phyloP scores from a whole-genome alignment of 2,113 vertebrate species.

The Sapayoa aenigma region DNA sequence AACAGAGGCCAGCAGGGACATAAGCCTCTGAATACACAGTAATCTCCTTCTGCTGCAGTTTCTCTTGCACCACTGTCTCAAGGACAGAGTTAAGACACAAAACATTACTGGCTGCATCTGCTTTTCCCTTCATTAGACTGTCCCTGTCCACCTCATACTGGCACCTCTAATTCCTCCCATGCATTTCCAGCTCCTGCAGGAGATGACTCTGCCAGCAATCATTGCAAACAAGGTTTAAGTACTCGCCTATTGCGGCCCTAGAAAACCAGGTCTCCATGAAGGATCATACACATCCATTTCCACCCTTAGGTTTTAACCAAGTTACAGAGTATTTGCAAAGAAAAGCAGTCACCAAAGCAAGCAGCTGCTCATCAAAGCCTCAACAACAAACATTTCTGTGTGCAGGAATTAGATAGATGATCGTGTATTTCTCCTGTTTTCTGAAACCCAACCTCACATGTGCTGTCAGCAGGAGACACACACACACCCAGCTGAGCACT shows the following conservation, averaged over 20 bases:
- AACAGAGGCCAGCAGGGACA: not conserved
- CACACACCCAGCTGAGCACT: rapidly evolving
- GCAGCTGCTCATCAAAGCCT: not conserved
- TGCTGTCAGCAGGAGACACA: not conserved
- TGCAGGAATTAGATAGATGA: not conserved
- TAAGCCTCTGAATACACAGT: not conserved
- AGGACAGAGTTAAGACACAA: not conserved
- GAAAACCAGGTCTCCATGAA: not conserved
- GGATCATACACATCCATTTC: rapidly evolving
- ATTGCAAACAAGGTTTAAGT: not conserved
- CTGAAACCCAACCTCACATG: not conserved
- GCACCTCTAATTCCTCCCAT: not conserved
- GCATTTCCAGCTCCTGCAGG: not conserved
- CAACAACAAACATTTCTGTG: not conserved
- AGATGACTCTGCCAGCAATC: not conserved
- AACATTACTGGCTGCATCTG: not conserved
- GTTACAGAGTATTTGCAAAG: not conserved
- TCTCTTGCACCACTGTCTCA: not conserved
- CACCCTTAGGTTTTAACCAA: not conserved
- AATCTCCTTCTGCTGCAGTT: not conserved
- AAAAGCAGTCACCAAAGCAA: not conserved
- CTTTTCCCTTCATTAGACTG: not conserved
- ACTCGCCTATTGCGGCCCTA: not conserved
- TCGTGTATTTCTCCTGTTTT: not conserved
- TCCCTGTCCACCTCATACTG: not conserved